A percentile compares a stretch with the other conserved stretches of the same genome.
These are phyloP conservation scores for Halocynthia roretzi DNA, from an alignment of 23 tunicate species.

Conservation along the genomic window DNA sequence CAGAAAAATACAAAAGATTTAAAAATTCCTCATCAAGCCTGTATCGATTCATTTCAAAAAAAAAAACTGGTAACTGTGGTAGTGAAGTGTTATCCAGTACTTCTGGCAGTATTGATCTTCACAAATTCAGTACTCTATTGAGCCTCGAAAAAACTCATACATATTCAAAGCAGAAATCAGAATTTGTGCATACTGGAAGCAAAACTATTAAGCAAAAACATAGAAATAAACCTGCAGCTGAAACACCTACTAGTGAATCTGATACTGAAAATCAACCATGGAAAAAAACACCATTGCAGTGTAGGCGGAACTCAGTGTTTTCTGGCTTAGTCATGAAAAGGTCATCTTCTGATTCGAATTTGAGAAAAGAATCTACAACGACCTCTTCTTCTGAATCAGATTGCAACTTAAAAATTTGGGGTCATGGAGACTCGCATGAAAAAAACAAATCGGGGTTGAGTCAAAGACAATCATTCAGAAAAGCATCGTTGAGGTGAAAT, in stretches of 20 bases:
- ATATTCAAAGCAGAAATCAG: neutral
- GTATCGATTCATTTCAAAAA: slow-evolving; percentile 36
- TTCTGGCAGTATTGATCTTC: neutral
- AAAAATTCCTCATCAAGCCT: slow-evolving; percentile 72
- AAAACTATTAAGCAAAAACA: neutral
- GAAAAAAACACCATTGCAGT: neutral
- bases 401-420: slow-evolving; percentile 20
- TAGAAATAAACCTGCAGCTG: neutral
- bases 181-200: neutral
- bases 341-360: slow-evolving; percentile 58
- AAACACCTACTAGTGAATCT: slow-evolving; percentile 22
- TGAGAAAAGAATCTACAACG: slow-evolving; percentile 21
- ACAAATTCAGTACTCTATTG: neutral
- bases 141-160: neutral
- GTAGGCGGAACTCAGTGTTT: slow-evolving; percentile 42
- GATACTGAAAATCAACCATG: slow-evolving; percentile 29
- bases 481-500: slow-evolving; percentile 42
- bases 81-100: neutral
- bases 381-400: slow-evolving; percentile 33
- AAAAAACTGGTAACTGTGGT: neutral
- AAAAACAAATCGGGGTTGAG: slow-evolving; percentile 42
- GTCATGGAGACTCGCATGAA: slow-evolving; percentile 15
- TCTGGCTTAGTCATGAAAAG: slow-evolving; percentile 48
- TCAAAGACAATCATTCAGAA: slow-evolving; percentile 62
- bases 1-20: slow-evolving; percentile 36